Evolutionary conservation across 2,797 vertebrate genomes (phyloP).

Genomic region (Erithacus rubecula): DNA sequence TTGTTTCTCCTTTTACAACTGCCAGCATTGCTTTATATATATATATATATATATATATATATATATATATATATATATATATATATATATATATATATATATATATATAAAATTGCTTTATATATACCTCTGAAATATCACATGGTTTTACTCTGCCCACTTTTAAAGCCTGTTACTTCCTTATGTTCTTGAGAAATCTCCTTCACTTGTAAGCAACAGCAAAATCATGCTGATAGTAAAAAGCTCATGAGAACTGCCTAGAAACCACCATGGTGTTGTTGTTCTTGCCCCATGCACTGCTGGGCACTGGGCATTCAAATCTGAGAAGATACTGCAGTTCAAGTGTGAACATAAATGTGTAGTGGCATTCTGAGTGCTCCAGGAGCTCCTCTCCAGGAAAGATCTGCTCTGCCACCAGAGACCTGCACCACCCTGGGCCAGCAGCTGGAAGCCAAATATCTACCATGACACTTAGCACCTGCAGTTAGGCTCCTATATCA

Average conservation of each 20-base stretch:
- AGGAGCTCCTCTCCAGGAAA: not conserved
- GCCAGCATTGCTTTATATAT: fast-evolving
- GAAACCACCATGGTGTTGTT: not conserved
- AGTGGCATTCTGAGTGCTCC: not conserved
- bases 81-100: not conserved
- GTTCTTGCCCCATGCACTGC: not conserved
- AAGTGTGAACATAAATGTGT: fast-evolving
- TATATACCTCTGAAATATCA: not conserved
- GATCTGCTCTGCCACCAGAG: not conserved
- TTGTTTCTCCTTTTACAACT: not conserved
- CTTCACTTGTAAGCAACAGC: not conserved
- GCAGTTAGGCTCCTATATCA: not conserved
- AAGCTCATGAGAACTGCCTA: not conserved
- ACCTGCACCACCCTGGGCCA: not conserved
- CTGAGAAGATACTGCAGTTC: not conserved
- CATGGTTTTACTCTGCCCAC: not conserved
- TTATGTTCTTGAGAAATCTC: not conserved
- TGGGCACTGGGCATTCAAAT: fast-evolving
- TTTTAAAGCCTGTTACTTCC: not conserved
- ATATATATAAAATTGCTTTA: not conserved
- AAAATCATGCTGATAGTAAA: not conserved
- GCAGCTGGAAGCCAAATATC: not conserved
- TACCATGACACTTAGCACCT: not conserved
- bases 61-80: no score
- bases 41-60: no score